These are phyloP conservation scores for Anaspis maculata DNA, from an alignment of 2,888 invertebrate genomes.

Conservation along the genomic window DNA sequence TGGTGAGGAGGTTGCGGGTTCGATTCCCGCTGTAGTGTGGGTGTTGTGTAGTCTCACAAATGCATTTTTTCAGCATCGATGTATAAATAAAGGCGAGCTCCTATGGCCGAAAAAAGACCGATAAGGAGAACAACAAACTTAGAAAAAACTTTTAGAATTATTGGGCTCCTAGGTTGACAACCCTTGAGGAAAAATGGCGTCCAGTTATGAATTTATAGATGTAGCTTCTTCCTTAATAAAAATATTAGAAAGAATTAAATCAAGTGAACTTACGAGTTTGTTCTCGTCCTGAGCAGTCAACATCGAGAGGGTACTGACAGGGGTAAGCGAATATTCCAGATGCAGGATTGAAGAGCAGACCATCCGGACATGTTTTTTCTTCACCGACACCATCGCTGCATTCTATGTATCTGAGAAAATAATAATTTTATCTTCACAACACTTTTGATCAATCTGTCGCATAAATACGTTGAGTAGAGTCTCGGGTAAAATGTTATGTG, in stretches of 20 bases:
- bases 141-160: no score
- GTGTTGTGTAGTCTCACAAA: no score
- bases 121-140: no score
- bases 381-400: conserved; percentile 63
- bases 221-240: background rate
- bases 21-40: no score
- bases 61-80: no score
- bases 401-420: conserved; percentile 39
- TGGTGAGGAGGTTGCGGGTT: no score
- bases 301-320: conserved; percentile 78
- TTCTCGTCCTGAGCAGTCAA: conserved; percentile 64
- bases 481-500: no score
- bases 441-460: no score
- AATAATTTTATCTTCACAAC: background rate
- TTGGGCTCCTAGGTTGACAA: no score
- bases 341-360: conserved; percentile 68
- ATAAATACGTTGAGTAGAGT: no score
- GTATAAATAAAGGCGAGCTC: no score
- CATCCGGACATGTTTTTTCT: conserved; percentile 74
- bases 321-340: conserved; percentile 60
- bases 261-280: conserved; percentile 52
- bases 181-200: background rate
- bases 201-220: background rate
- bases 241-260: background rate
- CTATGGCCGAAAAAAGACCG: no score